These are phyloP conservation scores for Lordiphosa mommai DNA, from an alignment of 1,140 invertebrate species.

Conservation along the genomic window DNA sequence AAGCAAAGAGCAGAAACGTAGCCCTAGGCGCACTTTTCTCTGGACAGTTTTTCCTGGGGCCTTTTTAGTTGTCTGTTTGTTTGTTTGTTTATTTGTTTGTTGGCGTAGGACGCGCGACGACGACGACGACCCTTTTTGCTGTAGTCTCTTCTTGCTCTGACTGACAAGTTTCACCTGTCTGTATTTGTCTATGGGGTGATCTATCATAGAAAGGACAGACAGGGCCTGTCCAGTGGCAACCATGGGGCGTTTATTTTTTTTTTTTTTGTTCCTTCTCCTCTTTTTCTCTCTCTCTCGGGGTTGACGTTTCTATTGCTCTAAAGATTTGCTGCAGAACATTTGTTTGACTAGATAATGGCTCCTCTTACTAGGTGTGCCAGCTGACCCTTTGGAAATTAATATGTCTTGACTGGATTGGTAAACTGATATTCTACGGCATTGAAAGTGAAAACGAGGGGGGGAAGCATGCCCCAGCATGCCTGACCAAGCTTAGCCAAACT, in stretches of 20 bases:
- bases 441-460: conserved; percentile 59
- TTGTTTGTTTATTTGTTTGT: conserved; percentile 55
- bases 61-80: conserved; percentile 19
- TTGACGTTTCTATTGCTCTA: conserved; percentile 49
- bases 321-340: conserved; percentile 56
- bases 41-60: conserved; percentile 35
- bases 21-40: conserved; percentile 16
- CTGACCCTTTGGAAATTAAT: conserved; percentile 55
- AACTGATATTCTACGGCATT: conserved; percentile 64
- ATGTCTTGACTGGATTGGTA: conserved; percentile 31
- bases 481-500: conserved; percentile 63
- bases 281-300: conserved; percentile 23
- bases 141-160: conserved; percentile 21
- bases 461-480: conserved; percentile 38
- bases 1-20: conserved; percentile 21
- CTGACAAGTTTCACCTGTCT: conserved; percentile 76
- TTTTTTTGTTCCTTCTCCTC: conserved; percentile 9
- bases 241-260: conserved; percentile 21
- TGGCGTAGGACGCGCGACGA: conserved; percentile 61
- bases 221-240: conserved; percentile 32
- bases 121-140: conserved; percentile 63
- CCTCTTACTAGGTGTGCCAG: conserved; percentile 31
- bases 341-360: conserved; percentile 72
- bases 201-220: conserved; percentile 52
- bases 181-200: conserved; percentile 76